Evolutionary conservation across 1,140 invertebrate genomes (phyloP).

Genomic region (Scylla paramamosain): DNA sequence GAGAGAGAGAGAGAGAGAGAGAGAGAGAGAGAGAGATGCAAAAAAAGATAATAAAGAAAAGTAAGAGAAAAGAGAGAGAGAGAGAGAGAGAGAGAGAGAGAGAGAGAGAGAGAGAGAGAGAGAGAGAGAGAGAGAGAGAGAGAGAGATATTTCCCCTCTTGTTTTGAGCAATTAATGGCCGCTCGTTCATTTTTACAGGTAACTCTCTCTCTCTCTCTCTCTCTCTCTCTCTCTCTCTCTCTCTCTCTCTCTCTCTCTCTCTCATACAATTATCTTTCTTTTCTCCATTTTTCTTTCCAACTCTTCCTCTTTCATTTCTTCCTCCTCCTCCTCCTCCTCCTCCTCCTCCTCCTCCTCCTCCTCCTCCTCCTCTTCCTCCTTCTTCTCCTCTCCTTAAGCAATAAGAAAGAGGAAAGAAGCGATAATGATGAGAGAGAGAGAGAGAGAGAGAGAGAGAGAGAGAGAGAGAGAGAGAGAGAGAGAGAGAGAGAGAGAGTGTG

Average conservation of each 20-base stretch:
- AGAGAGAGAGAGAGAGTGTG: not conserved
- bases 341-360: not conserved
- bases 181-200: too few species aligned
- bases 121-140: too few species aligned
- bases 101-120: too few species aligned
- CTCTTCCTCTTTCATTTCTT: not conserved
- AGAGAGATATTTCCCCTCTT: too few species aligned
- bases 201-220: not conserved
- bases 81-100: too few species aligned
- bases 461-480: not conserved
- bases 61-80: too few species aligned
- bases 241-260: not conserved
- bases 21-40: too few species aligned
- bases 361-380: constrained; percentile 30
- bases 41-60: too few species aligned
- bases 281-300: too few species aligned
- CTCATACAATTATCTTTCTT: not conserved
- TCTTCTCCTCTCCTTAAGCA: not conserved
- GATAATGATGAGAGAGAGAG: not conserved
- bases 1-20: too few species aligned
- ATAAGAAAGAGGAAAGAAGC: not conserved
- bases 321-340: not conserved
- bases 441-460: not conserved
- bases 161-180: too few species aligned
- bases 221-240: not conserved